phyloP scores from a whole-genome alignment of 2,113 vertebrate genomes.

The Vidua macroura region DNA sequence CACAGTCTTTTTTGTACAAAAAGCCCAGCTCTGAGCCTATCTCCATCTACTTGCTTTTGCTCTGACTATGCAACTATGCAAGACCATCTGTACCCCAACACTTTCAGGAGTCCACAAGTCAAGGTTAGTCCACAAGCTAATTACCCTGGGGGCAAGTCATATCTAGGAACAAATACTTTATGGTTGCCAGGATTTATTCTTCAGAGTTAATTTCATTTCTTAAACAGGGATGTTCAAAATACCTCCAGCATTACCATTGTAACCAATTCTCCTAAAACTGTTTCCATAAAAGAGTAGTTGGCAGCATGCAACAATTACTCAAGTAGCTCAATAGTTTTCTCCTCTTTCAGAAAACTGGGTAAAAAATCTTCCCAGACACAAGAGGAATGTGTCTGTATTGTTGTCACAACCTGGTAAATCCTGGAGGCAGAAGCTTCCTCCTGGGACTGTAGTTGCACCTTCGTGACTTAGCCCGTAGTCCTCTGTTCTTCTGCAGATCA shows the following conservation, averaged over 20 bases:
- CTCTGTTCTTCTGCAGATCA: not conserved
- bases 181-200: not conserved
- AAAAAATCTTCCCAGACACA: not conserved
- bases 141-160: not conserved
- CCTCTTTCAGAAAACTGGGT: not conserved
- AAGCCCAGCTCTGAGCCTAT: not conserved
- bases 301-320: not conserved
- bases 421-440: not conserved
- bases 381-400: not conserved
- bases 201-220: not conserved
- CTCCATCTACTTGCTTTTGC: not conserved
- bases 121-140: not conserved
- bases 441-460: accelerated
- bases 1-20: not conserved
- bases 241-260: not conserved
- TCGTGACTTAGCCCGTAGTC: not conserved
- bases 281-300: not conserved
- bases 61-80: not conserved
- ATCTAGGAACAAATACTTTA: not conserved
- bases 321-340: not conserved
- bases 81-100: not conserved
- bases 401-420: not conserved
- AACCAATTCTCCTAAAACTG: not conserved
- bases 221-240: not conserved
- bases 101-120: not conserved